Evolutionary conservation across 2,797 vertebrate genomes (phyloP).

Genomic region (Paguma larvata): DNA sequence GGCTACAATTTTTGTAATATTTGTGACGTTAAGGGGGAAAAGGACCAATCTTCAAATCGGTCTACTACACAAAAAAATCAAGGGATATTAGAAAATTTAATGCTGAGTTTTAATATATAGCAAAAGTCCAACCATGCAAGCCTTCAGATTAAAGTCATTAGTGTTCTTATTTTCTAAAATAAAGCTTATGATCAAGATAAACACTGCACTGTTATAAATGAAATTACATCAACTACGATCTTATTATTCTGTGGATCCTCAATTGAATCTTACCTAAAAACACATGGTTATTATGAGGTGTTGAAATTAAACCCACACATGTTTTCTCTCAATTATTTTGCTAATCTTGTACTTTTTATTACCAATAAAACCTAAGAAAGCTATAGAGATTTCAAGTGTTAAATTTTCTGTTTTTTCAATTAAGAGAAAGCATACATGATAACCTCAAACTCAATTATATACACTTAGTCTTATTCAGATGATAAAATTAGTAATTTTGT

Average conservation of each 20-base stretch:
- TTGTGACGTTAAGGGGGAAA: not conserved
- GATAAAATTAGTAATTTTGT: not conserved
- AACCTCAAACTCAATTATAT: not conserved
- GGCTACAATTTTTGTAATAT: not conserved
- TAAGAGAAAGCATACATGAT: not conserved
- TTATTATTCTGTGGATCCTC: not conserved
- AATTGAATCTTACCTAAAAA: constrained; percentile 20
- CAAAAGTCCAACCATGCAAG: not conserved
- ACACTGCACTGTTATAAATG: not conserved
- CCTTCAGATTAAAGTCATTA: not conserved
- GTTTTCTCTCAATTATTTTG: constrained; percentile 31
- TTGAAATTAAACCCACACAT: constrained; percentile 14
- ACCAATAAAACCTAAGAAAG: not conserved
- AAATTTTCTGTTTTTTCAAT: constrained; percentile 40
- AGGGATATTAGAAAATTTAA: not conserved
- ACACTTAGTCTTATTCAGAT: not conserved
- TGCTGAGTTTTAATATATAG: not conserved
- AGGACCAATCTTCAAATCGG: not conserved
- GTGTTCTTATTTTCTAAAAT: not conserved
- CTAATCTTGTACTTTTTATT: constrained; percentile 3
- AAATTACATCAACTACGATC: not conserved
- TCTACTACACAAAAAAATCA: not conserved
- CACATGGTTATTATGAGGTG: not conserved
- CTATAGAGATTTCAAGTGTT: not conserved
- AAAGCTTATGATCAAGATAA: not conserved